These are phyloP conservation scores for Calameuta idolon DNA, from an alignment of 2,888 invertebrate species.

Conservation along the genomic window DNA sequence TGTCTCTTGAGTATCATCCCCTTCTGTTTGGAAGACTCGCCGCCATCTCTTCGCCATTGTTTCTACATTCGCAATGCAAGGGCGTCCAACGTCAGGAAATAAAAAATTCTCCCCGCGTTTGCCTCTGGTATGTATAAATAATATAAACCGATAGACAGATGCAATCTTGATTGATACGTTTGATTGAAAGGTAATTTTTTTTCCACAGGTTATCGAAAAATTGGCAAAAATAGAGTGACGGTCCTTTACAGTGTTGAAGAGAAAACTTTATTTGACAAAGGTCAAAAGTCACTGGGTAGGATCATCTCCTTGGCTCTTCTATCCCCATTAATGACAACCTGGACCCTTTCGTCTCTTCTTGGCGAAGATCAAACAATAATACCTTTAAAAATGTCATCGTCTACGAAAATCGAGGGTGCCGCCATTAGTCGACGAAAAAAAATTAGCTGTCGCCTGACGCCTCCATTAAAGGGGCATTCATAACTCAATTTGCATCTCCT, in stretches of 20 bases:
- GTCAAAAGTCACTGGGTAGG: neutral
- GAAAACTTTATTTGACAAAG: neutral
- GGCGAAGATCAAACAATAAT: slow-evolving; percentile 20
- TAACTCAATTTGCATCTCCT: slow-evolving; percentile 35
- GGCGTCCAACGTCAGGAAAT: neutral
- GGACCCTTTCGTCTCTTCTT: neutral
- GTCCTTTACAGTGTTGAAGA: neutral
- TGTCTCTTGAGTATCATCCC: slow-evolving; percentile 59
- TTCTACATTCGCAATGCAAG: neutral
- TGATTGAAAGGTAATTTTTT: neutral
- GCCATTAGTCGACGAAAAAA: slow-evolving; percentile 33
- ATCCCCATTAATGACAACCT: neutral
- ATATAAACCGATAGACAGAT: neutral
- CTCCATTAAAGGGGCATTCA: slow-evolving; percentile 32
- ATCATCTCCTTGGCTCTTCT: neutral
- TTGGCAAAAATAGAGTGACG: no score
- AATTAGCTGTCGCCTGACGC: slow-evolving; percentile 15
- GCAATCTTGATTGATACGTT: neutral
- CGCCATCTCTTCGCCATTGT: slow-evolving; percentile 45
- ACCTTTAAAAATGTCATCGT: slow-evolving; percentile 26
- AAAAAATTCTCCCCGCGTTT: neutral
- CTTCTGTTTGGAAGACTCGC: slow-evolving; percentile 44
- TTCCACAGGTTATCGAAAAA: neutral
- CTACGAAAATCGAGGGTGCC: slow-evolving; percentile 18
- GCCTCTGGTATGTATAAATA: neutral